Percentiles rank a stretch among this genome's conserved stretches.
phyloP scores from a whole-genome alignment of 2,797 vertebrate genomes.

The Alectoris magna region DNA sequence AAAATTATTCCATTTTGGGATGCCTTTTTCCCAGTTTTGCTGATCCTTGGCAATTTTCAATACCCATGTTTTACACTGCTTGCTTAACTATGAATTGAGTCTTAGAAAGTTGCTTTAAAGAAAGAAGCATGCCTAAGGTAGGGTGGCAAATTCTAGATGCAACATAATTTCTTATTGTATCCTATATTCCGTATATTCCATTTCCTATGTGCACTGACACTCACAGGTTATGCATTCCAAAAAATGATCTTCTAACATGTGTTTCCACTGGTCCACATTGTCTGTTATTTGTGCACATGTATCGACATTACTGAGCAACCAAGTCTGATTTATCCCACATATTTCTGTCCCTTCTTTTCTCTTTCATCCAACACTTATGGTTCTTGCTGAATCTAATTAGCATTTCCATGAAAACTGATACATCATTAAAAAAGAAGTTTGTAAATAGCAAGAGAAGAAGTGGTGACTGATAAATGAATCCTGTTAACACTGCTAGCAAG shows the following conservation, averaged over 20 bases:
- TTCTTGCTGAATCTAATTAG: neutral
- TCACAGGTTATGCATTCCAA: neutral
- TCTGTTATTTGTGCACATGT: neutral
- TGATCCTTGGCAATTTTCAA: neutral
- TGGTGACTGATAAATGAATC: neutral
- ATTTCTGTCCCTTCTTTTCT: neutral
- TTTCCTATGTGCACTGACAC: neutral
- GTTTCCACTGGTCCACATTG: rapidly evolving
- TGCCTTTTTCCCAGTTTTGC: neutral
- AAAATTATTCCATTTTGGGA: neutral
- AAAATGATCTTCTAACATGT: neutral
- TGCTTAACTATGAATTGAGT: neutral
- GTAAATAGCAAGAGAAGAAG: slow-evolving; percentile 4
- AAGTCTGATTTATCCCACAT: neutral
- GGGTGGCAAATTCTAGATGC: neutral
- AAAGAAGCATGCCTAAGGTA: neutral
- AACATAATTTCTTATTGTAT: neutral
- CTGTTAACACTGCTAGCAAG: neutral
- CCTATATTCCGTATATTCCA: neutral
- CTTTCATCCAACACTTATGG: neutral
- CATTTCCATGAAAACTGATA: neutral
- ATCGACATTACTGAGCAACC: neutral
- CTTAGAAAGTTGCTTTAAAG: neutral
- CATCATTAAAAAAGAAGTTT: neutral
- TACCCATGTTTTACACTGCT: too few species aligned